Base-by-base conservation (phyloP, 92 coral and sea anemone genomes). In the Zoanthus sansibaricus region DNA sequence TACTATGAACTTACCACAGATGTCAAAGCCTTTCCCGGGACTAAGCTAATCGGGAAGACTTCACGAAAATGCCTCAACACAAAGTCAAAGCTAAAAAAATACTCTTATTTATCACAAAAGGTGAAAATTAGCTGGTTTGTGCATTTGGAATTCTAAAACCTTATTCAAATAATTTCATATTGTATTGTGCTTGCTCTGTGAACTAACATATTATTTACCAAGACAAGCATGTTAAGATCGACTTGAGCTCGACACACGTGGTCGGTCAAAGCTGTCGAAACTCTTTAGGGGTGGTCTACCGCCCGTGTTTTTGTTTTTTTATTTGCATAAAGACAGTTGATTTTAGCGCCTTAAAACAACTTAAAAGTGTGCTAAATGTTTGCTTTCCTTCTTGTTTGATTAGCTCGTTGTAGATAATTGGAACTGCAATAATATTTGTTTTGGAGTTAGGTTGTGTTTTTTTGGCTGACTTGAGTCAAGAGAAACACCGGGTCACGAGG, bases 401-500 rank as follows among this genome's bases (percentile, higher is more conserved):
- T 66, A 87, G 89, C 86, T 71, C 76, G 86, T 87, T 62, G 82
- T 61, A 51, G 89, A 87, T 87, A 83, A 88, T 87, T 87, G 83
- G 82, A 78, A 84, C 75, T 91, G 76, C 79, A 74, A 78, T 79
- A 91, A 87, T 91, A 88, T 91, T 91, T 91, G 93, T 84, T 88
- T 83, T 83, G 88, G 93, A 91, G 76, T 32, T 17, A 62, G 18
- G 85, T 33, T 62, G 17, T 80, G 21, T 80, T 80, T 80, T 66
- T 42, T 30, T 80, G n/a, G 59, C 75, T 47, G 42, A 47, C 37
- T 48, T 31, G 87, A 30, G 42, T 16, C 31, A n/a, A 55, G 61
- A 59, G 72, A 64, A 79, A 82, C 56, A 62, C 70, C 37, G 71
- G 92, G 86, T 90, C 89, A 78, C 33, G 21, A 72, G 93, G 93